Base-by-base conservation (phyloP, 2,113 vertebrate species). In the Plectropomus leopardus region DNA sequence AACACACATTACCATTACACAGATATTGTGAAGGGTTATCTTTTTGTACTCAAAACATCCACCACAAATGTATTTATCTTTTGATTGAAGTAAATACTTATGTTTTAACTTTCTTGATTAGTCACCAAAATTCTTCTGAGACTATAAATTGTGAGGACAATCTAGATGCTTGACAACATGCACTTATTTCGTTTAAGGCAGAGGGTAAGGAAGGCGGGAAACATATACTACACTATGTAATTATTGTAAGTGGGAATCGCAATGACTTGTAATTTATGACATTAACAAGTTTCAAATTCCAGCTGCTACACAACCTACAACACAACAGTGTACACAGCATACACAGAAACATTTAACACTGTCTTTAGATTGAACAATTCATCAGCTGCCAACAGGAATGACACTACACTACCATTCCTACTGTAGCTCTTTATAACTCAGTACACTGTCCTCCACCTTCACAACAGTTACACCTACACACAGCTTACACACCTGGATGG, bases 401-500 rank as follows among this genome's bases (percentile, higher is more conserved):
- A n/a, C n/a, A 57, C 61, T 26, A 34, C 19, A 72, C 36, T 26
- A 69, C 15, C 24, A 67, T 23, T 42, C 10, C 32, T 67, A 30
- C 14, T 32, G 30, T 10, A 67, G 30, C 42, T 65, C 19, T 83
- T 23, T 42, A 40, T 15, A 50, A 63, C 1, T 50, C 26, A 72
- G 36, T 5, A 61, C 17, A 24, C n/a, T 67, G 42, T 5, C 53
- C 3, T 4, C 24, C 15, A 53, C 59, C 23, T 72, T 13, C 19
- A 42, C 32, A 72, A 63, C 17, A 61, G 24, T 51, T 30, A 54
- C 54, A 65, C 21, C 61, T 51, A 68, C 23, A 61, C n/a, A 72
- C n/a, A 19, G 19, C 51, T 81, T 84, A 83, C 86, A 91, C 76
- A 89, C 78, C 82, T 86, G 70, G 6, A 69, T 8, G 36, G 51